A percentile compares a stretch with the other conserved stretches of the same genome.
These are phyloP conservation scores for Enteromius treurensis DNA, from an alignment of 2,797 vertebrate species.

Conservation along the genomic window DNA sequence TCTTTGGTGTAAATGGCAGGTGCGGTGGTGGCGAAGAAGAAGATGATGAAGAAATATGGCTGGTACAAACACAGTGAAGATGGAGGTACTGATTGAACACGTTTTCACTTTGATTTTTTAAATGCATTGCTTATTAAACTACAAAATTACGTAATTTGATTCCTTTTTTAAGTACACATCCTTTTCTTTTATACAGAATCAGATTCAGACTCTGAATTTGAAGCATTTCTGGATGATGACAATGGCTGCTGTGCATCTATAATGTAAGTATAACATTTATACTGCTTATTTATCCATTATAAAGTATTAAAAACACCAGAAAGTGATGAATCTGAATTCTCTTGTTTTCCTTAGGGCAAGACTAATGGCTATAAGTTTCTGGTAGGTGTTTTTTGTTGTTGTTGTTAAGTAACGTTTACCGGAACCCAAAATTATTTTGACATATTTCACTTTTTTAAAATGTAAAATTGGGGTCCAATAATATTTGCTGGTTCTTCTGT, in stretches of 20 bases:
- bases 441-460: neutral
- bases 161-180: neutral
- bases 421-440: neutral
- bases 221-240: constrained; percentile 63
- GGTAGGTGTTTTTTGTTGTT: constrained; percentile 44
- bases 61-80: constrained; percentile 66
- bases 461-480: neutral
- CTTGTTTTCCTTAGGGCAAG: constrained; percentile 54
- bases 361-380: constrained; percentile 64
- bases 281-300: constrained; percentile 4
- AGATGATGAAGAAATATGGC: constrained; percentile 66
- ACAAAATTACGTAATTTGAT: neutral
- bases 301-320: neutral
- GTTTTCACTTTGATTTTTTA: neutral
- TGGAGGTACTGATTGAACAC: constrained; percentile 47
- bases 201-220: constrained; percentile 63
- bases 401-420: neutral
- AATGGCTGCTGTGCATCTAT: constrained; percentile 62
- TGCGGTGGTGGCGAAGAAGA: constrained; percentile 64
- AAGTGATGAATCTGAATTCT: neutral
- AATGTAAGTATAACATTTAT: constrained; percentile 43
- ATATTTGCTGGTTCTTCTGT: neutral
- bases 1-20: constrained; percentile 41
- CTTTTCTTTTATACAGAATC: constrained; percentile 54
- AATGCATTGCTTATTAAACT: neutral